phyloP scores from a whole-genome alignment of 2,113 vertebrate species.

The Mesitornis unicolor region DNA sequence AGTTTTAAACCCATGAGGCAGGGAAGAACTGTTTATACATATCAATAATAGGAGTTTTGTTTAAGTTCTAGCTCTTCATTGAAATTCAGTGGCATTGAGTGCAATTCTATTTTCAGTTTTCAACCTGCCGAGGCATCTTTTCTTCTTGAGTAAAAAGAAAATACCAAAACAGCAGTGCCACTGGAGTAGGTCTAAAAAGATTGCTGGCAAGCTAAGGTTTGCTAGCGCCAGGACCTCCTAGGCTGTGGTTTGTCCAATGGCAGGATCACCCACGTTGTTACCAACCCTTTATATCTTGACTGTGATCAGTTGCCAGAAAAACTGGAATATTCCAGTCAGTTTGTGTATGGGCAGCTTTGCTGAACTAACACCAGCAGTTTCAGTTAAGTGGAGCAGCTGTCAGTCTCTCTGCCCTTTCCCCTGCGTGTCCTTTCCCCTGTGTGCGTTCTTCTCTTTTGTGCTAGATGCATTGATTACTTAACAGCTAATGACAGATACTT shows the following conservation, averaged over 20 bases:
- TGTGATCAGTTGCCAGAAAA: neutral
- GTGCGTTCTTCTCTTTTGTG: neutral
- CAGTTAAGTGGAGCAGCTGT: neutral
- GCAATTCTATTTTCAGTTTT: neutral
- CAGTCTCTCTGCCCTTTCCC: neutral
- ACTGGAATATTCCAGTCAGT: neutral
- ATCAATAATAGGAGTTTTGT: neutral
- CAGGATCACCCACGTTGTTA: neutral
- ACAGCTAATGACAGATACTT: neutral
- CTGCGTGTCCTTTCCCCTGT: accelerated
- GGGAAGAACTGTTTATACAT: accelerated
- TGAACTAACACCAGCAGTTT: neutral
- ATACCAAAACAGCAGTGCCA: neutral
- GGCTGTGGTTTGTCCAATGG: neutral
- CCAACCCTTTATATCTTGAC: neutral
- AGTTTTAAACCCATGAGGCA: neutral
- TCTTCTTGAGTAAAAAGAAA: neutral
- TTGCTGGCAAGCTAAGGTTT: neutral
- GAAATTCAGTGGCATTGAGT: neutral
- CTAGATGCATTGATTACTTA: neutral
- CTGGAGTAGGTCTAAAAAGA: neutral
- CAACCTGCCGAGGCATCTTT: neutral
- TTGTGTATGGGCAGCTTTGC: neutral
- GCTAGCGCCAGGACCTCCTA: neutral
- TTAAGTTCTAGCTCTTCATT: neutral